phyloP scores from a whole-genome alignment of 2,888 invertebrate species.

The Geophilus truncorum region DNA sequence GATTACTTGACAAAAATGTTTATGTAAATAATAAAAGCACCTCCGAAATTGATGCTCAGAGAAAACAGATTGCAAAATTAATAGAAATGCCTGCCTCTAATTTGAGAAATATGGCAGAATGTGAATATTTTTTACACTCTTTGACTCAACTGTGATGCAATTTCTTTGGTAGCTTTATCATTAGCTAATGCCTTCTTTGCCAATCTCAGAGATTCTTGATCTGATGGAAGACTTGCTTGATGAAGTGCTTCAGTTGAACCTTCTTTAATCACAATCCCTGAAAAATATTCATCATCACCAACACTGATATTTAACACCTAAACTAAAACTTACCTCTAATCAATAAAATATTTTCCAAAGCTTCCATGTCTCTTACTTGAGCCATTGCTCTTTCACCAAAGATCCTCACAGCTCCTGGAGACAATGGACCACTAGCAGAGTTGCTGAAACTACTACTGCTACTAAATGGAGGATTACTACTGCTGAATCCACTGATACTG shows the following conservation, averaged over 20 bases:
- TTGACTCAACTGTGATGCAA: neutral
- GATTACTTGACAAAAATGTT: no score
- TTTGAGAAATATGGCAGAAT: no score
- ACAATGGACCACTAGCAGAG: neutral
- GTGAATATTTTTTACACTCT: no score
- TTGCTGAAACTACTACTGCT: no score
- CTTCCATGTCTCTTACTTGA: neutral
- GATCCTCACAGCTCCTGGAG: neutral
- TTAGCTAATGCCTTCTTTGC: neutral
- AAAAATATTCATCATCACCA: neutral
- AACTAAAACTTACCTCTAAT: neutral
- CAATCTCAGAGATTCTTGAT: neutral
- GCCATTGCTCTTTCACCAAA: conserved; percentile 24
- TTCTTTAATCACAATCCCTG: neutral
- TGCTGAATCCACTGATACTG: no score
- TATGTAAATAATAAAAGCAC: no score
- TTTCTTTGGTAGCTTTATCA: conserved; percentile 6
- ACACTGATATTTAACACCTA: no score
- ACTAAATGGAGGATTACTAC: no score
- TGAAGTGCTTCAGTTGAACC: conserved; percentile 16
- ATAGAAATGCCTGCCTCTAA: no score
- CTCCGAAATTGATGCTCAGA: no score
- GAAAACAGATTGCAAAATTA: neutral
- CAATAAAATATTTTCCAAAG: neutral
- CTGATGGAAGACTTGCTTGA: neutral